Evolutionary conservation across 1,140 invertebrate species (phyloP).

Genomic region (Diachasmimorpha longicaudata): DNA sequence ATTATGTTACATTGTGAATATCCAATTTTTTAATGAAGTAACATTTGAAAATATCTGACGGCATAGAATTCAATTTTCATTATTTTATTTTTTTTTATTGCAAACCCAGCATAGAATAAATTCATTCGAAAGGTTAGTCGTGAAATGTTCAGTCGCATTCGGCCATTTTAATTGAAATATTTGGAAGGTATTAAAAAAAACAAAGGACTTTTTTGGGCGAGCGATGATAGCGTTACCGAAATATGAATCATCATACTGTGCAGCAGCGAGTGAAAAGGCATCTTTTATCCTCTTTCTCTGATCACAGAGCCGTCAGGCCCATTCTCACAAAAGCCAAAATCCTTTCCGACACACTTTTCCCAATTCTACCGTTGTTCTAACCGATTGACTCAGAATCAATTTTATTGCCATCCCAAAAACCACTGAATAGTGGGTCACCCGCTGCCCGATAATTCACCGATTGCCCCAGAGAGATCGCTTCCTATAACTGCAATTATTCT

Average conservation of each 20-base stretch:
- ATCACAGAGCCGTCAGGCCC: neutral
- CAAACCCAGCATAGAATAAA: too few species aligned
- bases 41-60: too few species aligned
- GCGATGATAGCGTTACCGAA: neutral
- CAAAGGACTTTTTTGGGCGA: neutral
- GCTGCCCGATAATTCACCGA: neutral
- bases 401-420: neutral
- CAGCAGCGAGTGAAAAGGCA: neutral
- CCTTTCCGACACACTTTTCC: slow-evolving; percentile 26
- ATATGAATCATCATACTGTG: neutral
- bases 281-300: neutral
- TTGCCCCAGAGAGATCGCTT: neutral
- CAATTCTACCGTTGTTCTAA: slow-evolving; percentile 30
- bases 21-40: too few species aligned
- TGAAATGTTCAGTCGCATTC: too few species aligned
- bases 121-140: too few species aligned
- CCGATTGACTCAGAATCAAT: neutral
- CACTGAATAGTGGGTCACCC: neutral
- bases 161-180: too few species aligned
- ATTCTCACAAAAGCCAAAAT: neutral
- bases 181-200: too few species aligned
- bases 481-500: slow-evolving; percentile 2
- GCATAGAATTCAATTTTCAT: too few species aligned
- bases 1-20: too few species aligned
- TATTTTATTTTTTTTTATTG: too few species aligned